These are phyloP conservation scores for Pseudochaenichthys georgianus DNA, from an alignment of 2,797 vertebrate species.

Conservation along the genomic window DNA sequence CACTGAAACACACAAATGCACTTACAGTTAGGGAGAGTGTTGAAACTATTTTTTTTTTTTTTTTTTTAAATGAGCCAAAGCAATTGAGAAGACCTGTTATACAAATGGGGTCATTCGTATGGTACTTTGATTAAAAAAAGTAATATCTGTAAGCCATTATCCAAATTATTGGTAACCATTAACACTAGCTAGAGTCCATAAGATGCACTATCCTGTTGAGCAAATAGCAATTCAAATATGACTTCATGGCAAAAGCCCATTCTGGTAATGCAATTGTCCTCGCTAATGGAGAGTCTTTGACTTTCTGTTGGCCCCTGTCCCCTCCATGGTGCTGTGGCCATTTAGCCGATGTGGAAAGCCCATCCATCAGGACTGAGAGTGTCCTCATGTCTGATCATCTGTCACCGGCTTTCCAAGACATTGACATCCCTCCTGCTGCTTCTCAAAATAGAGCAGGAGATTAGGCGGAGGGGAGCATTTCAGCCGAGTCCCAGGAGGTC, in stretches of 20 bases:
- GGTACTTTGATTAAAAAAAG: neutral
- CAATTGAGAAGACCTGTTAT: neutral
- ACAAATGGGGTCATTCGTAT: neutral
- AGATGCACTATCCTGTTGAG: constrained; percentile 13
- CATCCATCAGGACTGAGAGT: constrained; percentile 77
- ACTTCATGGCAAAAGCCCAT: constrained; percentile 58
- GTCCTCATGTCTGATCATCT: constrained; percentile 65
- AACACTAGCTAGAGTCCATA: constrained; percentile 21
- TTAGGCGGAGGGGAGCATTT: constrained; percentile 59
- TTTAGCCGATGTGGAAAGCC: constrained; percentile 65
- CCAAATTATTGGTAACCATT: neutral
- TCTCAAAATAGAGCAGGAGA: constrained; percentile 70
- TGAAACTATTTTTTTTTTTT: too few species aligned
- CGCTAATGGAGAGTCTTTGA: constrained; percentile 63
- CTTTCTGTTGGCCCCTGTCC: constrained; percentile 51
- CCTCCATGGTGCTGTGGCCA: constrained; percentile 53
- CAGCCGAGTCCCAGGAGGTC: constrained; percentile 61
- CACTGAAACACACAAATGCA: too few species aligned
- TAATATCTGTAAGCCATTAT: neutral
- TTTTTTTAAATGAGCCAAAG: too few species aligned
- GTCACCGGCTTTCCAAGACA: constrained; percentile 51
- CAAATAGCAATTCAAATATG: constrained; percentile 49
- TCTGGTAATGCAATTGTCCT: constrained; percentile 60
- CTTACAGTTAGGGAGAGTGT: too few species aligned
- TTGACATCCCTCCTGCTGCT: constrained; percentile 60